These are phyloP conservation scores for Xanthorhoe designata DNA, from an alignment of 2,888 invertebrate species.

Conservation along the genomic window DNA sequence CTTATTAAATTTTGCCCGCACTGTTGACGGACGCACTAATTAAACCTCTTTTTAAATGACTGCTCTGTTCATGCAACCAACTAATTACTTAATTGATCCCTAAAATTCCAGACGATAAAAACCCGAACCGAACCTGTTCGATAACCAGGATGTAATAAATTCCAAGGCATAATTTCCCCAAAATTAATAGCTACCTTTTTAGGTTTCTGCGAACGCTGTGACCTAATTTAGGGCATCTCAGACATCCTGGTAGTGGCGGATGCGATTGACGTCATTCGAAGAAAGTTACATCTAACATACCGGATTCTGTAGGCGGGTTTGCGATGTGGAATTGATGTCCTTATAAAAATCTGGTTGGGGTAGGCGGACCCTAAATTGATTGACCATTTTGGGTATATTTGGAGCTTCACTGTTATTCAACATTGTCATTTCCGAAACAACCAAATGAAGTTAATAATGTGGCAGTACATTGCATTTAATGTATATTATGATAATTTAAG, in stretches of 20 bases:
- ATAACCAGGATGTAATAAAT: constrained; percentile 16
- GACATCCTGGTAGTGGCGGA: constrained; percentile 40
- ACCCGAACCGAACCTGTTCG: neutral
- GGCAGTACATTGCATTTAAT: too few species aligned
- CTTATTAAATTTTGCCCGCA: neutral
- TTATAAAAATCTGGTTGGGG: constrained; percentile 8
- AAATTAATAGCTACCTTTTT: constrained; percentile 34
- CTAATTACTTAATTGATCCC: neutral
- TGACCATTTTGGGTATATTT: neutral
- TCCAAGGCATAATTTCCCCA: constrained; percentile 23
- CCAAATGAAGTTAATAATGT: too few species aligned
- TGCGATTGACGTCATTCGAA: constrained; percentile 42
- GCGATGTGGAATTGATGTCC: constrained; percentile 15
- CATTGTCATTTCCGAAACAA: neutral
- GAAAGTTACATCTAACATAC: constrained; percentile 46
- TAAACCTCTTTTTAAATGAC: neutral
- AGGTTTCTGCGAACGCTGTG: constrained; percentile 40
- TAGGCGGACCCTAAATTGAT: constrained; percentile 2
- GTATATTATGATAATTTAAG: too few species aligned
- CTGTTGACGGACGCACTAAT: neutral
- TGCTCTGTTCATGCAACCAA: neutral
- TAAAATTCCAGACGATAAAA: neutral
- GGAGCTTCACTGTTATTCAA: neutral
- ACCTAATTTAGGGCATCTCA: constrained; percentile 37
- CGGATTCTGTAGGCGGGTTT: constrained; percentile 34